Conservation (phyloP, 2,113 vertebrate species). For the Salminus brasiliensis region DNA sequence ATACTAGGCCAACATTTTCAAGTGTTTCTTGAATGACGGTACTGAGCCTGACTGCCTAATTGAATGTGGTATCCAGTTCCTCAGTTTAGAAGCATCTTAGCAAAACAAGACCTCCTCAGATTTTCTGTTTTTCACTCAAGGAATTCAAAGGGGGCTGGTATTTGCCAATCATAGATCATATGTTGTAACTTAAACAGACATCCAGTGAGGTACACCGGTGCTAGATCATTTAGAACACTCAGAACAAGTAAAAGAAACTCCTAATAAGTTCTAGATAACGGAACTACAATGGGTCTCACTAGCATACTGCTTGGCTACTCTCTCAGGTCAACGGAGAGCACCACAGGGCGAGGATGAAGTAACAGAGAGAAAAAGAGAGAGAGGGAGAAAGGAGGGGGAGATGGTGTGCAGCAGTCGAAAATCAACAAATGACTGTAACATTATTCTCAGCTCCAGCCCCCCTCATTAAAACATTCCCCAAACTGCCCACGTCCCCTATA, state of each 20-base stretch:
- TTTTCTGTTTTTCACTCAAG: no score
- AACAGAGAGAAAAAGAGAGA: neutral
- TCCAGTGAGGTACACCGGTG: neutral
- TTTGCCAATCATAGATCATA: no score
- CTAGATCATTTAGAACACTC: neutral
- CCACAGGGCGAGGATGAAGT: constrained; percentile 30
- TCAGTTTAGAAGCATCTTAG: no score
- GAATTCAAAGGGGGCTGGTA: no score
- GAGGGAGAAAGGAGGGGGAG: constrained; percentile 15
- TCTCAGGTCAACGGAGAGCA: constrained; percentile 32
- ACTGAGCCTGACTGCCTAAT: no score
- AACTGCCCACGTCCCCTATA: constrained; percentile 68
- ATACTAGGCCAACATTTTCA: no score
- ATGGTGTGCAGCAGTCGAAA: constrained; percentile 42
- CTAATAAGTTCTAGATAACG: no score
- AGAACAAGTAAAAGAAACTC: neutral
- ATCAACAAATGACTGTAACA: constrained; percentile 61
- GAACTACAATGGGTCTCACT: constrained; percentile 12
- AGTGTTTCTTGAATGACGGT: no score
- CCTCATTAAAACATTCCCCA: constrained; percentile 77
- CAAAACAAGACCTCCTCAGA: no score
- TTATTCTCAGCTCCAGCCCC: constrained; percentile 65
- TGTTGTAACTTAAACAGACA: no score
- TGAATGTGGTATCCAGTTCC: no score
- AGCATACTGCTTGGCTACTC: constrained; percentile 19